Base-by-base conservation (phyloP, 2,888 invertebrate genomes). In the Mycalesis mineus region DNA sequence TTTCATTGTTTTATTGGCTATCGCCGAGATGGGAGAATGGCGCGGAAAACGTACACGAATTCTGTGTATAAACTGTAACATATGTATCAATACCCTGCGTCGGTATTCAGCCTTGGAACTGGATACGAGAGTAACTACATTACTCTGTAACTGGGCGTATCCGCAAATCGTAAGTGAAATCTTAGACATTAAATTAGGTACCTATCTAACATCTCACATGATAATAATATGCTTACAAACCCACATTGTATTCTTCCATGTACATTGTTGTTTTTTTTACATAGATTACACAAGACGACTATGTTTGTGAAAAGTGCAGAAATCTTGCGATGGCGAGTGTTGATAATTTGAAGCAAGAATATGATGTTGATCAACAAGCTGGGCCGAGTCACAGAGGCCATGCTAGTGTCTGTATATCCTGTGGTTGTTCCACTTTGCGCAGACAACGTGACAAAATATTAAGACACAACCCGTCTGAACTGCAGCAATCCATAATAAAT, bases 241-340 rank as follows among this genome's bases (percentile, higher is more conserved):
- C n/a, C n/a, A n/a, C n/a, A n/a, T n/a, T n/a, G n/a, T n/a, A n/a
- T n/a, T n/a, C n/a, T n/a, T n/a, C n/a, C n/a, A n/a, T n/a, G n/a
- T n/a, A 47, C 29, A 9, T 47, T 28, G 13, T 39, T 28, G 40
- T 14, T 29, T 52, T 51, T 11, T 58, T 58, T 58, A n/a, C n/a
- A n/a, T 28, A 58, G 58, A 50, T 55, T n/a, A 50, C 50, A 40
- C 51, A 60, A 41, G 60, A 57, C 39, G 57, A 60, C 28, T 50
- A 44, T 44, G 28, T 57, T 22, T 60, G 60, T 57, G 60, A 57
- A 44, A 52, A 57, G 8, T 60, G 60, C 15, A 36, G 53, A 36
- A 47, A 57, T 15, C 44, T 60, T n/a, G 51, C 55, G 5, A 50
- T 60, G 45, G 7, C 2, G n/a, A 13, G 14, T 14, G 57, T 61